Conservation (phyloP, 2,797 vertebrate species). For the Hafferia zeledoni region DNA sequence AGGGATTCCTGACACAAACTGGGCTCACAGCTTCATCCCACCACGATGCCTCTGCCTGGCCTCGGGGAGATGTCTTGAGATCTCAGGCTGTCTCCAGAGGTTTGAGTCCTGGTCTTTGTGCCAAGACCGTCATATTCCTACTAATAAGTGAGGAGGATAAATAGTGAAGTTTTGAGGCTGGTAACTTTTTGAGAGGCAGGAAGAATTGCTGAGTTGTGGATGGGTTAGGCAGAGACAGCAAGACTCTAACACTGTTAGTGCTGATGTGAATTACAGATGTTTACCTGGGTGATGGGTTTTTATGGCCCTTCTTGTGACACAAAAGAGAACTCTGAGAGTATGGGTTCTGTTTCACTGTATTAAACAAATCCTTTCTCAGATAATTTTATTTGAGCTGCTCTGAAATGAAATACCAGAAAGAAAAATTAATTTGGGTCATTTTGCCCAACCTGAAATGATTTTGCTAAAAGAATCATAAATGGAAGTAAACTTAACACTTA, state of each 20-base stretch:
- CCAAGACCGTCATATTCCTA: background rate
- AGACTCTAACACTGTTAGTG: background rate
- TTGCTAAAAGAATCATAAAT: background rate
- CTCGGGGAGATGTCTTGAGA: background rate
- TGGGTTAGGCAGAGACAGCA: background rate
- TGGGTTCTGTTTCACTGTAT: background rate
- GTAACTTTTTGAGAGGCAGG: background rate
- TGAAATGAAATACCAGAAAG: background rate
- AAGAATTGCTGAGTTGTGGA: background rate
- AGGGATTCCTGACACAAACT: background rate
- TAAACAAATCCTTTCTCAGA: background rate
- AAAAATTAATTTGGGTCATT: background rate
- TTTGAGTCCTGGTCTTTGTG: background rate
- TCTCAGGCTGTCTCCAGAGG: background rate
- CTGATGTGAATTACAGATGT: conserved; percentile 26
- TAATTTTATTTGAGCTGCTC: background rate
- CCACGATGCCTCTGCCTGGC: background rate
- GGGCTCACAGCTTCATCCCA: background rate
- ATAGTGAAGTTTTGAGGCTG: background rate
- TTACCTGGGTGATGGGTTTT: background rate
- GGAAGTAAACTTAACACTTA: background rate
- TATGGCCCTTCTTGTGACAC: background rate
- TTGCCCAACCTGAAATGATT: background rate
- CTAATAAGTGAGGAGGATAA: background rate
- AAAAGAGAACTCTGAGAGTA: background rate